These are phyloP conservation scores for Aphidius gifuensis DNA, from an alignment of 1,140 invertebrate genomes.

Conservation along the genomic window DNA sequence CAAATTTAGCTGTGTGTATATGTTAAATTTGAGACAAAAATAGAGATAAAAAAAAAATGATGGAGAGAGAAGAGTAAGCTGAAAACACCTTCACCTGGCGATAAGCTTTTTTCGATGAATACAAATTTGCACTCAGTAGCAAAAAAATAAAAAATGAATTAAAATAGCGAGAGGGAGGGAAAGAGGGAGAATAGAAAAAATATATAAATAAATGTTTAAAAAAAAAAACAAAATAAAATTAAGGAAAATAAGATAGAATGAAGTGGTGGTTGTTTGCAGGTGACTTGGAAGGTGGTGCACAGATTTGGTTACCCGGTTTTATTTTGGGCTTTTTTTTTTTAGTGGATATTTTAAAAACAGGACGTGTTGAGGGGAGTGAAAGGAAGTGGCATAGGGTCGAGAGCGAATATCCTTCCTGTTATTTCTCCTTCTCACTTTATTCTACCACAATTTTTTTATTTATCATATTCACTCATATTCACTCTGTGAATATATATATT, in stretches of 20 bases:
- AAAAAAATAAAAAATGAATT: constrained; percentile 11
- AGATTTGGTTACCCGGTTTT: constrained; percentile 19
- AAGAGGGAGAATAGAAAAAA: neutral
- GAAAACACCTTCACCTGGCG: constrained; percentile 10
- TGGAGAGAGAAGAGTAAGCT: no score
- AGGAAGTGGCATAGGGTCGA: constrained; percentile 30
- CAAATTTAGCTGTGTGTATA: neutral
- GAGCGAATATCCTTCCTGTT: constrained; percentile 42
- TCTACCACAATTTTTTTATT: no score
- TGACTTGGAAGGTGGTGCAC: constrained; percentile 20
- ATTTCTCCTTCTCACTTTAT: constrained; percentile 19
- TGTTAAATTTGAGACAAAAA: no score
- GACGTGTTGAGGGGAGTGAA: constrained; percentile 22
- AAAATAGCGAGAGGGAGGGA: constrained; percentile 5
- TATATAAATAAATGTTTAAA: neutral
- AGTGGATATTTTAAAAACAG: constrained; percentile 5
- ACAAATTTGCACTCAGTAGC: constrained; percentile 4
- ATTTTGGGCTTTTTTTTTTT: constrained; percentile 5
- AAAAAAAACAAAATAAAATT: neutral
- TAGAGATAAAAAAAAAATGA: neutral
- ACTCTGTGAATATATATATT: no score
- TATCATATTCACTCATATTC: no score
- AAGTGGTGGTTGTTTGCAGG: constrained; percentile 11
- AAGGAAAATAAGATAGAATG: neutral
- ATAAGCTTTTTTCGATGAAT: constrained; percentile 1